Evolutionary conservation across 1,140 invertebrate species (phyloP), one percentile per base, ranked within the genome.

Genomic region (Trichonephila clavata): DNA sequence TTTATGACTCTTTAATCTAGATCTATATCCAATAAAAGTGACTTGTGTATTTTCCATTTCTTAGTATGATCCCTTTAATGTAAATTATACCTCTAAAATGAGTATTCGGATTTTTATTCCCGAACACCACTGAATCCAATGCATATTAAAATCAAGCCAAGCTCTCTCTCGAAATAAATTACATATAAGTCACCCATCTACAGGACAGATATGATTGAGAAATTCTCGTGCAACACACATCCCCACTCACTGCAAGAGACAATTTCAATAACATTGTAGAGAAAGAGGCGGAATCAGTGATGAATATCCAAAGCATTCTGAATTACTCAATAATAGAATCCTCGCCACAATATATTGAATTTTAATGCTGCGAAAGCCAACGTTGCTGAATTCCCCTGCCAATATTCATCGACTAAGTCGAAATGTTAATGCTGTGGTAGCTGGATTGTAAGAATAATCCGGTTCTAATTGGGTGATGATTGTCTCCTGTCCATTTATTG

Each of bases 401-500:
- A 77, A 18, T 77, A 68, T 68, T 24, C 65, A 24, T 24, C 65
- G 65, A 68, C 14, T 27, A 18, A 27, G 71, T 32, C 27, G 71
- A 32, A 77, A 77, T 77, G 71, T 39, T 39, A 77, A 77, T 77
- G 32, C 32, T 63, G 61, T 18, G 61, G 61, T 63, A 63, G 61
- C 18, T 39, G 6, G 71, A 39, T 77, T 77, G 71, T 77, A 77
- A 77, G 71, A 77, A 77, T 39, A 39, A 77, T 32, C 32, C 32
- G 27, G 71, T 39, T 77, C 71, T 77, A 77, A 39, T 24, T 68
- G 65, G 65, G 65, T 68, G 65, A 24, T 68, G 65, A 68, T 68
- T 77, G 71, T 77, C 71, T 39, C 71, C n/a, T 77, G 71, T 39
- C 71, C 71, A 39, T 77, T 77, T 77, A 77, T 77, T 77, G 27